A percentile compares a stretch with the other conserved stretches of the same genome.
Evolutionary conservation across 2,888 invertebrate genomes (phyloP).

Genomic region (Agonopterix heracliana): DNA sequence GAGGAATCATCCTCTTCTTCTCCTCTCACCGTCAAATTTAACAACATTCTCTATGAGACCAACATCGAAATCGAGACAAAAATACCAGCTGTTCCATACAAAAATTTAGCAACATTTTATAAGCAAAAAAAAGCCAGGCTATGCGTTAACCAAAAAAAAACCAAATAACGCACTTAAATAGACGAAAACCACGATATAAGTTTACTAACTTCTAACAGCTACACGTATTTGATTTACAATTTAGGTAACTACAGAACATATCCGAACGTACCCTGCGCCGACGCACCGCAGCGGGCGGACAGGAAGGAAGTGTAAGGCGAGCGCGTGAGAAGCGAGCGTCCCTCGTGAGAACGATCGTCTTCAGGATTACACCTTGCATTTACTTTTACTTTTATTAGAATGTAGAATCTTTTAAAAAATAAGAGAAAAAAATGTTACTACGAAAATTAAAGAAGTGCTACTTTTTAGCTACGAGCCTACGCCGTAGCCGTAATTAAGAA

Average conservation of each 20-base stretch:
- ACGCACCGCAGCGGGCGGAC: slow-evolving; percentile 31
- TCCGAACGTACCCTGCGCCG: slow-evolving; percentile 38
- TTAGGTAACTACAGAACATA: slow-evolving; percentile 16
- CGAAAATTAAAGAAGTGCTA: not conserved
- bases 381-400: not conserved
- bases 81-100: too few species aligned
- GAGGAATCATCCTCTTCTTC: too few species aligned
- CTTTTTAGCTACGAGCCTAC: not conserved
- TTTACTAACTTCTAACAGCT: too few species aligned
- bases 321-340: slow-evolving; percentile 63
- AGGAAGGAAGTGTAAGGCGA: slow-evolving; percentile 74
- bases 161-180: too few species aligned
- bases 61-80: too few species aligned
- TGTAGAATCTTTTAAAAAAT: not conserved
- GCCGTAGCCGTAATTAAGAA: too few species aligned
- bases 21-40: too few species aligned
- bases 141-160: too few species aligned
- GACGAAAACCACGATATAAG: too few species aligned
- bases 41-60: too few species aligned
- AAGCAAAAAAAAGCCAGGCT: too few species aligned
- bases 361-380: slow-evolving; percentile 18
- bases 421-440: not conserved
- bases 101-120: too few species aligned
- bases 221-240: not conserved
- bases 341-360: slow-evolving; percentile 54